phyloP scores from a whole-genome alignment of 2,113 vertebrate genomes.

The Stictonetta naevosa region DNA sequence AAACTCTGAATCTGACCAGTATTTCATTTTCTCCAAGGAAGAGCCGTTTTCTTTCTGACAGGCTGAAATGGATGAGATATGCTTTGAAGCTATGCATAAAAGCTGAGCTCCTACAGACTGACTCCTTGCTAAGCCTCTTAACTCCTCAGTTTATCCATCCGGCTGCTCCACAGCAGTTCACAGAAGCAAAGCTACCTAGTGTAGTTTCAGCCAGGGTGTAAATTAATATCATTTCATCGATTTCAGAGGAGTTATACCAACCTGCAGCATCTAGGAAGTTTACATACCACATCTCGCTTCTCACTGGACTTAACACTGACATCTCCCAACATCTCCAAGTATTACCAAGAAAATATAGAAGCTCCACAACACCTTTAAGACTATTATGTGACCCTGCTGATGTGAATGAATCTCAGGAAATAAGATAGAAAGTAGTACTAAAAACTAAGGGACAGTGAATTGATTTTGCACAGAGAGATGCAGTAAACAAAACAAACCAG shows the following conservation, averaged over 20 bases:
- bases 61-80: constrained; percentile 19
- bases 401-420: background rate
- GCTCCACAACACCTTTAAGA: background rate
- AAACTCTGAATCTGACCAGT: background rate
- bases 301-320: background rate
- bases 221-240: background rate
- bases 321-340: background rate
- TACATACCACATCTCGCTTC: background rate
- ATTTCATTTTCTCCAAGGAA: background rate
- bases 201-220: background rate
- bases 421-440: background rate
- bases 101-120: constrained; percentile 26
- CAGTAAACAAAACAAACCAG: background rate
- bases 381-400: background rate
- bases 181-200: background rate
- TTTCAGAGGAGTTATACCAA: background rate
- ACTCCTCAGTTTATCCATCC: constrained; percentile 26
- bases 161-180: background rate
- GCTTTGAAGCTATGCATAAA: constrained; percentile 13
- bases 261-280: background rate
- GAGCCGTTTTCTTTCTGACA: constrained; percentile 14
- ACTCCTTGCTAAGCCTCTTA: constrained; percentile 59
- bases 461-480: background rate
- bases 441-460: background rate
- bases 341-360: background rate